Base-by-base conservation (phyloP, 2,113 vertebrate genomes). In the Mormyrus iriodes region DNA sequence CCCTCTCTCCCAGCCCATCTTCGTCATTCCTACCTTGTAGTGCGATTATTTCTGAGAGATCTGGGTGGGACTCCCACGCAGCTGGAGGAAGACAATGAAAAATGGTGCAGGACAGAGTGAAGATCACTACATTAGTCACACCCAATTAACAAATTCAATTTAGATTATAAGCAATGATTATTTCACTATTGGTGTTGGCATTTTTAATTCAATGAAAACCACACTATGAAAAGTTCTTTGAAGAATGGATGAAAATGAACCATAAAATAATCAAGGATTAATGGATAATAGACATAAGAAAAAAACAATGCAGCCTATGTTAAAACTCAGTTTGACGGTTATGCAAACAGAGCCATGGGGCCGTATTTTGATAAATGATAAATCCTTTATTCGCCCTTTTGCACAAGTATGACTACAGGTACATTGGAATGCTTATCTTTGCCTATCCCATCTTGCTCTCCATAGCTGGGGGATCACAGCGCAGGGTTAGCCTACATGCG, bases 1-100 rank as follows among this genome's bases (percentile, higher is more conserved):
- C 94, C 19, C 90, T 90, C 51, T 95, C 93, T 21, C 85, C 92
- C 13, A 92, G 10, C 82, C 90, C 31, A 49, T 96, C 93, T 87
- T 94, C 94, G 58, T 94, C 91, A 39, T 90, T 91, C 90, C 95
- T 91, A 65, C 96, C 97, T 90, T 96, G 97, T 83, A 97, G 92
- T 7, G 93, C 93, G 10, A 95, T 91, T 88, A 98, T 96, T 87
- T 97, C 97, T 0, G 92, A 88, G 1, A 97, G 93, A 84, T 97
- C 96, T 0, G 94, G 94, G 89, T 98, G 97, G 24, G 95, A 96
- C 92, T 97, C 97, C 97, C 97, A 99, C 4, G 94, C 90, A 51
- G 94, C 97, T 98, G 92, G 4, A 88, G 61, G 46, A 0, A 1
- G 15, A 88, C 8, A 79, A 15, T 4, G 19, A 2, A 6, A 27